phyloP scores from a whole-genome alignment of 2,888 invertebrate genomes.

The Sphaeridia pumilis region DNA sequence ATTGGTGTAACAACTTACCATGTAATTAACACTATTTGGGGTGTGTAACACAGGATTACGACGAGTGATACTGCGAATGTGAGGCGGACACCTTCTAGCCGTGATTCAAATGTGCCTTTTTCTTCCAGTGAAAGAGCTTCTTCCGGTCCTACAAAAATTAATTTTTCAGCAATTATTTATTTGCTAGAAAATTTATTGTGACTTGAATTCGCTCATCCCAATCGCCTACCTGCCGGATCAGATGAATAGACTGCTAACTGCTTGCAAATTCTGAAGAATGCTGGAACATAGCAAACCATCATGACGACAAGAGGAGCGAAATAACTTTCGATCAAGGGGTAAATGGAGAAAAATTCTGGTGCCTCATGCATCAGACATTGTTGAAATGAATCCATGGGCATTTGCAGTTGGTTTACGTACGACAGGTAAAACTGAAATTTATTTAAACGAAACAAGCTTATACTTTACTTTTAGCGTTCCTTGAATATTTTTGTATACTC shows the following conservation, averaged over 20 bases:
- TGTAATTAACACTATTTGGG: constrained; percentile 6
- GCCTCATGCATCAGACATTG: constrained; percentile 6
- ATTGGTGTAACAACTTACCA: no score
- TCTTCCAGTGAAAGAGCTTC: neutral
- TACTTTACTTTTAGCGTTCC: neutral
- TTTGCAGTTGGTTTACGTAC: neutral
- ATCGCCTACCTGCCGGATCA: no score
- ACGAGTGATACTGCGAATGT: constrained; percentile 7
- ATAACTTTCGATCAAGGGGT: constrained; percentile 11
- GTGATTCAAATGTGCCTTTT: no score
- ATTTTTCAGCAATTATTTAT: no score
- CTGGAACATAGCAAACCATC: neutral
- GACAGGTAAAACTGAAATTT: constrained; percentile 5
- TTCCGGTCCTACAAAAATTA: no score
- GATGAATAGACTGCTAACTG: no score
- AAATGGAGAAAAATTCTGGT: constrained; percentile 5
- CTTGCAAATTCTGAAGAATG: constrained; percentile 5
- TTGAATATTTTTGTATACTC: neutral
- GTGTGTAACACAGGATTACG: constrained; percentile 10
- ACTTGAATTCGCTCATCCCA: no score
- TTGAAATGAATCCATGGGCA: neutral
- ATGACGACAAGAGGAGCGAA: constrained; percentile 10
- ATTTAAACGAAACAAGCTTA: neutral
- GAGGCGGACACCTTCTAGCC: constrained; percentile 10
- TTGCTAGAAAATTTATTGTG: no score